A percentile compares a stretch with the other conserved stretches of the same genome.
Conservation (phyloP, 1,140 invertebrate species). For the Drosophila malerkotliana region DNA sequence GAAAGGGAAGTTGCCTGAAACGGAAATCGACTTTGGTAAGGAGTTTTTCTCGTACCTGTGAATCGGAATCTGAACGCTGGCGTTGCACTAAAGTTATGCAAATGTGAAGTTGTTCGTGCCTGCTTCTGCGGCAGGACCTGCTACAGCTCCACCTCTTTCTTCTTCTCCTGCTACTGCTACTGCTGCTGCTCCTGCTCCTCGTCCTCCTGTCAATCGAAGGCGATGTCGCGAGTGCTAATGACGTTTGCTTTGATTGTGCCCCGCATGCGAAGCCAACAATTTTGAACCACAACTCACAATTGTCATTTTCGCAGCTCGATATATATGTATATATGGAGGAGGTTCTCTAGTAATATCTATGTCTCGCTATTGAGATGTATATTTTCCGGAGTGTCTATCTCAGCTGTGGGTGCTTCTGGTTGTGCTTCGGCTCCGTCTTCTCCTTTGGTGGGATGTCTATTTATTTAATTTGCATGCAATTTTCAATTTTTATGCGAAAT, state of each 20-base stretch:
- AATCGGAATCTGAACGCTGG: constrained; percentile 44
- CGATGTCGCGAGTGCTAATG: constrained; percentile 74
- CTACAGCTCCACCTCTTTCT: constrained; percentile 16
- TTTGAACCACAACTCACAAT: constrained; percentile 57
- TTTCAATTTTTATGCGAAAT: constrained; percentile 79
- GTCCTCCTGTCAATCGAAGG: constrained; percentile 60
- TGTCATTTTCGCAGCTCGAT: constrained; percentile 60
- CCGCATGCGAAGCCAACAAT: constrained; percentile 40
- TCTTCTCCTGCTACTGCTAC: constrained; percentile 1
- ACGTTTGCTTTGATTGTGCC: constrained; percentile 76
- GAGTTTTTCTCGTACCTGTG: constrained; percentile 70
- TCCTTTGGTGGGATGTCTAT: constrained; percentile 59
- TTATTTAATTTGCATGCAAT: constrained; percentile 83
- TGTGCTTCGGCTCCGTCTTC: constrained; percentile 2
- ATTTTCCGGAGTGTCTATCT: constrained; percentile 33
- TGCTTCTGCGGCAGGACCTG: constrained; percentile 32
- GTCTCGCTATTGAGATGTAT: neutral
- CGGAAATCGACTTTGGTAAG: constrained; percentile 78
- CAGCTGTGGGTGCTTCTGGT: constrained; percentile 8
- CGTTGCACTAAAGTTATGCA: constrained; percentile 76
- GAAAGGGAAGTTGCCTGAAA: constrained; percentile 19
- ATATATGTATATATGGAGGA: neutral
- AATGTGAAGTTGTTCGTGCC: constrained; percentile 55
- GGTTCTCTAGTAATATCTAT: neutral
- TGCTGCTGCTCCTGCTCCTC: constrained; percentile 1